phyloP scores from a whole-genome alignment of 2,797 vertebrate species.

The Dendrocincla tyrannina region DNA sequence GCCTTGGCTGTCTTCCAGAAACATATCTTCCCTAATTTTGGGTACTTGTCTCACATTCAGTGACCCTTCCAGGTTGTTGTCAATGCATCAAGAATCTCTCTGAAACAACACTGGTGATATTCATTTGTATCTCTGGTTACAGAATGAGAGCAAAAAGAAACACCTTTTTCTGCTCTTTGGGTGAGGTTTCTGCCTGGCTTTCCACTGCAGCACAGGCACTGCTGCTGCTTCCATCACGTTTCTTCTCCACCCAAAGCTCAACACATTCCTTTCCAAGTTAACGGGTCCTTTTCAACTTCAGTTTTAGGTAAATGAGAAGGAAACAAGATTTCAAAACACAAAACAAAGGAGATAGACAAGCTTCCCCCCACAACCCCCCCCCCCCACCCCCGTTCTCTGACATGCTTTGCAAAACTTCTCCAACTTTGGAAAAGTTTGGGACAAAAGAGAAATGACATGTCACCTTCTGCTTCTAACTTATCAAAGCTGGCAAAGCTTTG shows the following conservation, averaged over 20 bases:
- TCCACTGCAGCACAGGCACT: not conserved
- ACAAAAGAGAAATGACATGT: not conserved
- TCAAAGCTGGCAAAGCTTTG: not conserved
- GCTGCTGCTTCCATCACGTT: not conserved
- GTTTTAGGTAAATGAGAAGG: not conserved
- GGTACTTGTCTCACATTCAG: not conserved
- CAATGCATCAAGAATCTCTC: not conserved
- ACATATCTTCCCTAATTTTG: not conserved
- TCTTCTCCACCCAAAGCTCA: not conserved
- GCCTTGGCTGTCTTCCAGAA: not conserved
- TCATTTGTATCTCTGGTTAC: not conserved
- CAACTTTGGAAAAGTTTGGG: not conserved
- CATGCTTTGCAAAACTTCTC: not conserved
- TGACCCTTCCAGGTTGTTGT: not conserved
- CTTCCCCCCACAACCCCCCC: too few species aligned
- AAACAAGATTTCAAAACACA: not conserved
- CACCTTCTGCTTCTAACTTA: not conserved
- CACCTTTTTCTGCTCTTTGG: not conserved
- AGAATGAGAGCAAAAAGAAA: not conserved
- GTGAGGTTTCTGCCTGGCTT: not conserved
- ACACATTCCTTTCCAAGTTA: not conserved
- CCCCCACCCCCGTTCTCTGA: not conserved
- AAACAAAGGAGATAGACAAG: not conserved
- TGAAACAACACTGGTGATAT: not conserved
- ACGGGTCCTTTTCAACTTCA: not conserved